Percentiles rank a stretch among this genome's conserved stretches.
Conservation (phyloP, 2,113 vertebrate genomes). For the Malurus alboscapulatus region DNA sequence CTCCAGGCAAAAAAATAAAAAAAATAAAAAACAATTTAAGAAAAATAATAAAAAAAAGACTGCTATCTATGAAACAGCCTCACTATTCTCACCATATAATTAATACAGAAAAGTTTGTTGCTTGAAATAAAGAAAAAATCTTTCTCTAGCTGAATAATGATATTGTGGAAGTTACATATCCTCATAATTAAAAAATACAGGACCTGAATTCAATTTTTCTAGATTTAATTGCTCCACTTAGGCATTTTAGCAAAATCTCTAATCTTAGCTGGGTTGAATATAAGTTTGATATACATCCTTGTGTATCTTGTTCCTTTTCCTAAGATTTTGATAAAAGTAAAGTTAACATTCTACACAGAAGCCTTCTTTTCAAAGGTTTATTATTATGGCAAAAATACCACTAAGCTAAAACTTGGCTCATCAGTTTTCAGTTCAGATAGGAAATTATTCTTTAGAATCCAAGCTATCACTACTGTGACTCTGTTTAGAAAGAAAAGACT, state of each 20-base stretch:
- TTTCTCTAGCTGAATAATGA: not conserved
- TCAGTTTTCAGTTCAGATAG: not conserved
- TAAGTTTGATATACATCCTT: not conserved
- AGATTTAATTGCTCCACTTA: not conserved
- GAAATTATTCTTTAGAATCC: conserved; percentile 9
- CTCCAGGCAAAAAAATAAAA: not conserved
- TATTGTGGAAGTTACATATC: not conserved
- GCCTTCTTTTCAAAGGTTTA: not conserved
- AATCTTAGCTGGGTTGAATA: not conserved
- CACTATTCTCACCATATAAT: not conserved
- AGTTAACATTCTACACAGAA: not conserved
- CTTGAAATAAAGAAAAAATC: not conserved
- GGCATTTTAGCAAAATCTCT: not conserved
- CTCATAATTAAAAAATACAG: not conserved
- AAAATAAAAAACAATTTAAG: not conserved
- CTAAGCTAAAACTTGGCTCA: not conserved
- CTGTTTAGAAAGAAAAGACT: not conserved
- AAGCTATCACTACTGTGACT: not conserved
- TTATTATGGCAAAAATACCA: not conserved
- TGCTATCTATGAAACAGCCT: not conserved
- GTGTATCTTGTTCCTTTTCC: not conserved
- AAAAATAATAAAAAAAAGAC: not conserved
- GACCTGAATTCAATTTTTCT: not conserved
- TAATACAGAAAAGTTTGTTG: not conserved
- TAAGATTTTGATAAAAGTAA: not conserved